phyloP scores from a whole-genome alignment of 2,113 vertebrate genomes.

The Cyprinodon variegatus region DNA sequence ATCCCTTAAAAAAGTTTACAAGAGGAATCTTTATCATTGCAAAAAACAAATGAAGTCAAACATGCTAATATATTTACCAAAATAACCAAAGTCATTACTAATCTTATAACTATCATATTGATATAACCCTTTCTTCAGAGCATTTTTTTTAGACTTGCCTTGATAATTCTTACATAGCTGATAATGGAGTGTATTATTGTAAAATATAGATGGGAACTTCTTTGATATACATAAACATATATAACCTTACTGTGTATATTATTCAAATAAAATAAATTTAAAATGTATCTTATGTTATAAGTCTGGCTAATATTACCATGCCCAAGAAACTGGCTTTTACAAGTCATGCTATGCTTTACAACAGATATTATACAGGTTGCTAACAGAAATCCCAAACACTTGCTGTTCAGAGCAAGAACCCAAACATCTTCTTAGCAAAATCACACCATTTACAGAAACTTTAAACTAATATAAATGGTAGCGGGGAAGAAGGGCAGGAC shows the following conservation, averaged over 20 bases:
- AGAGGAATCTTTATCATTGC: no score
- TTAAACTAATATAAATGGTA: slow-evolving; percentile 21
- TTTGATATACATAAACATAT: not conserved
- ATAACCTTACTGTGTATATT: no score
- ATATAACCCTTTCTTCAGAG: not conserved
- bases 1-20: no score
- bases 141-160: not conserved
- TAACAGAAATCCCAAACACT: slow-evolving; percentile 34
- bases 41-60: not conserved
- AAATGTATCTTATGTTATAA: not conserved
- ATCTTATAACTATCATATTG: not conserved
- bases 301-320: slow-evolving; percentile 30
- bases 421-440: slow-evolving; percentile 44
- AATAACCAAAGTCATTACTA: not conserved
- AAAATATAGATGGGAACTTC: not conserved
- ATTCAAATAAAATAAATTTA: no score
- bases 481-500: not conserved
- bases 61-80: not conserved
- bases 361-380: slow-evolving; percentile 36
- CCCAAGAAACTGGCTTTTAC: slow-evolving; percentile 59
- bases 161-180: not conserved
- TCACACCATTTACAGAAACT: slow-evolving; percentile 17
- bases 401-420: slow-evolving; percentile 33
- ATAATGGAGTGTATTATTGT: not conserved
- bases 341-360: slow-evolving; percentile 29